These are phyloP conservation scores for Apamea monoglypha DNA, from an alignment of 2,888 invertebrate genomes.

Conservation along the genomic window DNA sequence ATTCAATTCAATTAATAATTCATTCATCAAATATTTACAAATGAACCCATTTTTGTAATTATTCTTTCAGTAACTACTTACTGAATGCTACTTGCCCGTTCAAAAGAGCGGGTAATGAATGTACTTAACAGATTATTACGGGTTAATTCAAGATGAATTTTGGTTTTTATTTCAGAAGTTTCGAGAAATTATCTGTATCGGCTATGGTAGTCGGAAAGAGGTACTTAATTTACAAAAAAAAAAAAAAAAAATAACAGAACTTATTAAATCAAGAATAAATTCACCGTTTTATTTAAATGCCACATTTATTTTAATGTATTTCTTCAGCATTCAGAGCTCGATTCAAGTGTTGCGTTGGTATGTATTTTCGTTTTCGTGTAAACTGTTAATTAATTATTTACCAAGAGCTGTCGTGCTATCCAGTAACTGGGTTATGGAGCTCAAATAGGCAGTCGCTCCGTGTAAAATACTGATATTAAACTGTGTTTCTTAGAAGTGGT, in stretches of 20 bases:
- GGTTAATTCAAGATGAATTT: not conserved
- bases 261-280: not conserved
- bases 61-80: not conserved
- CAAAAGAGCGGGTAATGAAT: not conserved
- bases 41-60: not conserved
- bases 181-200: not conserved
- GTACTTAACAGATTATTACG: not conserved
- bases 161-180: not conserved
- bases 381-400: not conserved
- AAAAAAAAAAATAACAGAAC: too few species aligned
- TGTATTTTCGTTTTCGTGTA: not conserved
- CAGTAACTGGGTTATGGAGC: not conserved
- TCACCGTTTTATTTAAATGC: not conserved
- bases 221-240: too few species aligned
- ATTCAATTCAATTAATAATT: too few species aligned
- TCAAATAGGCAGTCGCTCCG: not conserved
- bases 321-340: not conserved
- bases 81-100: not conserved
- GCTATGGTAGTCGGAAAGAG: too few species aligned
- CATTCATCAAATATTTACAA: not conserved
- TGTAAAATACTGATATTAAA: not conserved
- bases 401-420: not conserved
- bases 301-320: not conserved
- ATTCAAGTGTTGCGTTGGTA: not conserved
- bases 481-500: too few species aligned